Percentiles rank a stretch among this genome's conserved stretches.
Evolutionary conservation across 2,888 invertebrate genomes (phyloP).

Genomic region (Troides oblongomaculatus): DNA sequence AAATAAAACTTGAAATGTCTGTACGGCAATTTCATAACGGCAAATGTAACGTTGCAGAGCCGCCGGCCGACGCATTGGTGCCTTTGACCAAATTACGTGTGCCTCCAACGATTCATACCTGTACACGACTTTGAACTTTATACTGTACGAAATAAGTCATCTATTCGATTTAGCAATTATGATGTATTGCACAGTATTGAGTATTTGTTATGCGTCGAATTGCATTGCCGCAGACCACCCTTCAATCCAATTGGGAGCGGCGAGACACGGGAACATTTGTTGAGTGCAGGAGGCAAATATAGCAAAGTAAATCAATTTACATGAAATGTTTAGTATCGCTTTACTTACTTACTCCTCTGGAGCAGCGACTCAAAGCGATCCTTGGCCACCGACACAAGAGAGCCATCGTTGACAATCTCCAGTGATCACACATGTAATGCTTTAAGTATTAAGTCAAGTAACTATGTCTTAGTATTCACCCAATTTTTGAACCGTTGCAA

Average conservation of each 20-base stretch:
- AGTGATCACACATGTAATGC: no score
- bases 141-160: not conserved
- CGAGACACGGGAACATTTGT: conserved; percentile 30
- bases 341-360: not conserved
- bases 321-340: not conserved
- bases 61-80: conserved; percentile 20
- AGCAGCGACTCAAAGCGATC: no score
- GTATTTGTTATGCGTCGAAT: conserved; percentile 23
- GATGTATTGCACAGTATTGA: conserved; percentile 2
- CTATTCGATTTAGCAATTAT: conserved; percentile 6
- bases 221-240: conserved; percentile 27
- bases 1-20: conserved; percentile 2
- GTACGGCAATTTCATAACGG: not conserved
- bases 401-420: no score
- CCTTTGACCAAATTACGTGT: conserved; percentile 20
- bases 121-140: conserved; percentile 15
- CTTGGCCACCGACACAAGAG: no score
- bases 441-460: no score
- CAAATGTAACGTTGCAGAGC: conserved; percentile 16
- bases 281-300: conserved; percentile 10
- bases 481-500: no score
- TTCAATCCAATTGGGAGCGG: conserved; percentile 30
- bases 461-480: no score
- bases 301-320: not conserved
- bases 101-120: not conserved